phyloP scores from a whole-genome alignment of 2,888 invertebrate genomes.

The Eupelmus urozonus region DNA sequence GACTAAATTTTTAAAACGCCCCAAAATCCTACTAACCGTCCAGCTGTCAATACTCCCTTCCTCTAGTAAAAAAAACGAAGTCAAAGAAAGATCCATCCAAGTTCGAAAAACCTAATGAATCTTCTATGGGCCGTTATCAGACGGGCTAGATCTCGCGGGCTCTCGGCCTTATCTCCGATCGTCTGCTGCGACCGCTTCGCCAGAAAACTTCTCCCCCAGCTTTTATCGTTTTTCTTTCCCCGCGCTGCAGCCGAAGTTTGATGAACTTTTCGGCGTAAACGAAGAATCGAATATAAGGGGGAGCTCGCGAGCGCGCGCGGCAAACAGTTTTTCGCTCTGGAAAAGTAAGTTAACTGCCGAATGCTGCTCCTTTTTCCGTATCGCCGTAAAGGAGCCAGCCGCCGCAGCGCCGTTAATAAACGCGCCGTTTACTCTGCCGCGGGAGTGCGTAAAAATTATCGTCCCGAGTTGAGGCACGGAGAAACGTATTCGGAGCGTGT shows the following conservation, averaged over 20 bases:
- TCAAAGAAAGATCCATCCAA: conserved; percentile 17
- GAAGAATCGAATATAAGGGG: conserved; percentile 29
- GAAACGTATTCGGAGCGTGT: too few species aligned
- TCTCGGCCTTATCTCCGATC: conserved; percentile 30
- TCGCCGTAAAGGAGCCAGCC: not conserved
- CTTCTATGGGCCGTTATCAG: conserved; percentile 33
- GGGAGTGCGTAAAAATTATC: not conserved
- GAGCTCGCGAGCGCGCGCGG: not conserved
- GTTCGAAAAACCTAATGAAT: conserved; percentile 46
- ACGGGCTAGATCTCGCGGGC: conserved; percentile 5
- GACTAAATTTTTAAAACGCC: too few species aligned
- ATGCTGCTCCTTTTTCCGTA: conserved; percentile 1
- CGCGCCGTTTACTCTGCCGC: conserved; percentile 8
- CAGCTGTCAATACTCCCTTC: too few species aligned
- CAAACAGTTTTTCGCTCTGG: conserved; percentile 17
- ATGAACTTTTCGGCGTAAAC: conserved; percentile 41
- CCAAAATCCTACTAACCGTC: too few species aligned
- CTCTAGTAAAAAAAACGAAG: conserved; percentile 1
- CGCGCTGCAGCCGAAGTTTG: conserved; percentile 8
- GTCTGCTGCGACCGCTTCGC: not conserved
- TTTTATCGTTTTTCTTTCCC: conserved; percentile 33
- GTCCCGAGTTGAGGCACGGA: too few species aligned
- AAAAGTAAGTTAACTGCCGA: conserved; percentile 19
- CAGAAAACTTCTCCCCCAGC: not conserved
- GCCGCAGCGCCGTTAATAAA: conserved; percentile 3